phyloP scores from a whole-genome alignment of 2,888 invertebrate species.

The Orchesella flavescens region DNA sequence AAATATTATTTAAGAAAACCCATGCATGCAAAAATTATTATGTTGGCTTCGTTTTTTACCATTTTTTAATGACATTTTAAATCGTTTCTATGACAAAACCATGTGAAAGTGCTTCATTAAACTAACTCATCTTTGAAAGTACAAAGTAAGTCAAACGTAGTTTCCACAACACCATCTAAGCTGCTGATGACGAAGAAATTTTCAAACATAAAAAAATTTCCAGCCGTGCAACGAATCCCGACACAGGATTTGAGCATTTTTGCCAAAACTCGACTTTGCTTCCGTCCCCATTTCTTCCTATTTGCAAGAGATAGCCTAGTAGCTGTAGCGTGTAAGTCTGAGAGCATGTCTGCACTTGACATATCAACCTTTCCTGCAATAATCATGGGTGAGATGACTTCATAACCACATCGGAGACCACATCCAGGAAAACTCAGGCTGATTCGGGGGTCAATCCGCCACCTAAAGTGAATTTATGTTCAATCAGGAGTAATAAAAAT shows the following conservation, averaged over 20 bases:
- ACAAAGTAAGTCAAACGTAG: background rate
- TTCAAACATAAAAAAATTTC: background rate
- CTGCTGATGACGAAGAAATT: background rate
- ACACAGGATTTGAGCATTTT: background rate
- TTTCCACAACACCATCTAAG: background rate
- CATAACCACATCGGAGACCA: background rate
- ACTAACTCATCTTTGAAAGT: too few relatives aligned
- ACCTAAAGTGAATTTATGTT: too few relatives aligned
- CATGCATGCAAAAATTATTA: too few relatives aligned
- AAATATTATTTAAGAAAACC: too few relatives aligned
- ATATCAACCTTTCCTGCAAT: background rate
- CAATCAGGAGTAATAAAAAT: too few relatives aligned
- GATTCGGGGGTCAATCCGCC: background rate
- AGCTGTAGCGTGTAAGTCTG: background rate
- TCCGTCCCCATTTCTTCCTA: background rate
- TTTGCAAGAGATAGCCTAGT: background rate
- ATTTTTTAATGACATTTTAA: too few relatives aligned
- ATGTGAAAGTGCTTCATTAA: too few relatives aligned
- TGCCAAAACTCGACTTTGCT: background rate
- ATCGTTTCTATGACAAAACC: too few relatives aligned
- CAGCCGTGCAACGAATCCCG: background rate
- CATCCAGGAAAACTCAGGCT: background rate
- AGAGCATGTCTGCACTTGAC: background rate
- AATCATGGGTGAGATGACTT: background rate
- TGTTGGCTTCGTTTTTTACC: too few relatives aligned